Base-by-base conservation (phyloP, 2,113 vertebrate species). In the Varanus komodoensis region DNA sequence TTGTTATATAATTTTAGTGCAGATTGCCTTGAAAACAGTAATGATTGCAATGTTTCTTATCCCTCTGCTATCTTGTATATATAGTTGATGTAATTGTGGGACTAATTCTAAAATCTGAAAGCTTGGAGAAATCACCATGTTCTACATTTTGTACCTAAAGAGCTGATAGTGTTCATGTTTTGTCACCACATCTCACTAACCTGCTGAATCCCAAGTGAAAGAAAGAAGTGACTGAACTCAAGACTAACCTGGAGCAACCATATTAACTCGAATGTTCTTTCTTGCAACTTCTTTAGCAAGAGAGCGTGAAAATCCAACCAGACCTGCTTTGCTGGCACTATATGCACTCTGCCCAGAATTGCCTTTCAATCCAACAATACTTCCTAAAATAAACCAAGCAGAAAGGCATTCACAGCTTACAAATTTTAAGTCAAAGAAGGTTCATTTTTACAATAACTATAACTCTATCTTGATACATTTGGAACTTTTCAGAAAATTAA, bases 271-370 rank as follows among this genome's bases (percentile, higher is more conserved):
- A 92, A 99, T 96, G 80, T 98, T 97, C 32, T 97, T 98, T 91
- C 96, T 98, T 15, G 96, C 98, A 2, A 99, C 98, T 96, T 99
- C 99, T 97, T 99, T 99, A 86, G 99, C 99, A 89, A 99, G 96
- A 54, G 98, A 98, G 48, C 97, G 97, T 27, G 98, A 99, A 97
- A 99, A 99, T 75, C 98, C 98, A 88, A 99, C 96, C 15, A 99
- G 95, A 78, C 98, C 98, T 57, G 98, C 98, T 96, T 99, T 99
- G 92, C 96, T 98, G 96, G 98, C 98, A 50, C 99, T 98, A 96
- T 99, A 99, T 0, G 97, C 97, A 77, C 97, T 97, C 96, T 99
- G 99, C 21, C 99, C 99, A 8, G 97, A 89, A 67, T 98, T 98
- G 87, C 99, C 98, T 94, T 98, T 99, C 88, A 98, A 94, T 67